phyloP scores from a whole-genome alignment of 2,113 vertebrate genomes.

The Ophthalmotilapia sp. region DNA sequence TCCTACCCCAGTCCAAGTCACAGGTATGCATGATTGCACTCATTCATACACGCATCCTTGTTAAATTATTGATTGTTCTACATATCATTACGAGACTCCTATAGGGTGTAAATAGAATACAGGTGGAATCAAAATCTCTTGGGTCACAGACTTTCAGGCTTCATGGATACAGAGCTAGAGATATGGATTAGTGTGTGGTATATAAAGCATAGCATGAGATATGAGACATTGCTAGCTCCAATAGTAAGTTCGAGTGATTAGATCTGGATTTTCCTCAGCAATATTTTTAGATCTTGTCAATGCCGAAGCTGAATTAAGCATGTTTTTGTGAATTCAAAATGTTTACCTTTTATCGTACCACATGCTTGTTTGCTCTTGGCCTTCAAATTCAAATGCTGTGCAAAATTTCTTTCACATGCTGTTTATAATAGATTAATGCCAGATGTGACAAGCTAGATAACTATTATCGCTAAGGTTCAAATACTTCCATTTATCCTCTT shows the following conservation, averaged over 20 bases:
- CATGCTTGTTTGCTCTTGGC: not conserved
- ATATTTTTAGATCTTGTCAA: not conserved
- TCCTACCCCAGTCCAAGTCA: conserved; percentile 82
- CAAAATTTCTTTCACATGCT: not conserved
- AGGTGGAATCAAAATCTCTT: not conserved
- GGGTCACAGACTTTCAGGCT: not conserved
- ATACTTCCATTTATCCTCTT: not conserved
- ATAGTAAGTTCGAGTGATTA: not conserved
- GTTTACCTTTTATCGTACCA: not conserved
- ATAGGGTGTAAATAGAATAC: not conserved
- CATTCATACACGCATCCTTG: not conserved
- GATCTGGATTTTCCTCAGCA: not conserved
- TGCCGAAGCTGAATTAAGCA: not conserved
- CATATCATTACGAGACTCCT: conserved; percentile 1
- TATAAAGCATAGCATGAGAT: not conserved
- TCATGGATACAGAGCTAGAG: not conserved
- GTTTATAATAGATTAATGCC: not conserved
- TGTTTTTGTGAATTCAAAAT: not conserved
- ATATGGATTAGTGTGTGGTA: not conserved
- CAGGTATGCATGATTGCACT: conserved; percentile 72
- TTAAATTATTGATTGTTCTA: conserved; percentile 19
- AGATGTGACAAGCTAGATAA: not conserved
- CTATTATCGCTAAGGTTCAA: not conserved
- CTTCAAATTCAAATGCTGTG: not conserved
- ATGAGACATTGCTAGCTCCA: not conserved